These are phyloP conservation scores for Mya arenaria DNA, from an alignment of 1,140 invertebrate genomes.

Conservation along the genomic window DNA sequence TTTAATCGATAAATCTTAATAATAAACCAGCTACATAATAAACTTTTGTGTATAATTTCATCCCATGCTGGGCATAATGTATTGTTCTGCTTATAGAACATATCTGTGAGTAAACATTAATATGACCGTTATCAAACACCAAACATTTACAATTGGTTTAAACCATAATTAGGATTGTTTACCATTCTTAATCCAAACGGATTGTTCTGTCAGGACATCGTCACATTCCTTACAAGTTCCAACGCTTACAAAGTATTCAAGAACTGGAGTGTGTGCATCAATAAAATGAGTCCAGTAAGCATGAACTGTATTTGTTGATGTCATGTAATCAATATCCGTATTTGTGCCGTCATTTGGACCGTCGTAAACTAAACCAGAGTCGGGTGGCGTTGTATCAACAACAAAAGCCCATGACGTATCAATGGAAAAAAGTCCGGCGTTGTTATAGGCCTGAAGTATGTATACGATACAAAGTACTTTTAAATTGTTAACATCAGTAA, in stretches of 20 bases:
- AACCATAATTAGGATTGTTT: too few species aligned
- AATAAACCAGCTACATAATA: too few species aligned
- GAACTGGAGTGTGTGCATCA: conserved; percentile 49
- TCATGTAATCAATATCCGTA: conserved; percentile 29
- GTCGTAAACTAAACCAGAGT: conserved; percentile 57
- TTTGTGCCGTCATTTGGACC: conserved; percentile 39
- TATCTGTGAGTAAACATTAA: too few species aligned
- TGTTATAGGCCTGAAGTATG: conserved; percentile 59
- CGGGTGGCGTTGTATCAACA: conserved; percentile 64
- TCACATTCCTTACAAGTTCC: conserved; percentile 60
- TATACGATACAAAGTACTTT: not conserved
- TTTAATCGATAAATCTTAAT: too few species aligned
- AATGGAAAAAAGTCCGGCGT: conserved; percentile 55
- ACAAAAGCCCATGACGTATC: conserved; percentile 67
- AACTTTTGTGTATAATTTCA: too few species aligned
- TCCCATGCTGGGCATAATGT: too few species aligned
- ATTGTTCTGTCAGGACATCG: conserved; percentile 38
- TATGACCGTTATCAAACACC: too few species aligned
- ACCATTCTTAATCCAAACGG: conserved; percentile 30
- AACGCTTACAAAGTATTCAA: conserved; percentile 43
- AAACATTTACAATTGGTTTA: too few species aligned
- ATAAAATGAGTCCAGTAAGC: conserved; percentile 56
- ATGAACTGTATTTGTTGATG: not conserved
- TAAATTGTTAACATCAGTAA: not conserved
- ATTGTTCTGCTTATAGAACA: too few species aligned